Conservation (phyloP, 1,140 invertebrate genomes). For the Pantala flavescens region DNA sequence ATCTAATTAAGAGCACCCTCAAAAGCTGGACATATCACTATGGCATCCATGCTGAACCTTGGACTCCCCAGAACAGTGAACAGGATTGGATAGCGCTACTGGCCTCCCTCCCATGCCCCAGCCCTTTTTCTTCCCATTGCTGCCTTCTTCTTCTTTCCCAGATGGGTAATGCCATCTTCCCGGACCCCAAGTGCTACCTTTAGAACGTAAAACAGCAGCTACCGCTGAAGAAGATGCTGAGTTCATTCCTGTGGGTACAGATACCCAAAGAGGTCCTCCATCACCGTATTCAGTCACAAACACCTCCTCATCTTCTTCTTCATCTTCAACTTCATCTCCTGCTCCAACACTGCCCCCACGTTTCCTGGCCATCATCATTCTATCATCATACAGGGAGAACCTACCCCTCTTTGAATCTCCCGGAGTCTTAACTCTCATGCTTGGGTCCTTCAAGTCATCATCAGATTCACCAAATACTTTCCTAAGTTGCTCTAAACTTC, state of each 20-base stretch:
- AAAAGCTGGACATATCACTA: conserved; percentile 5
- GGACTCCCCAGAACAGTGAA: not conserved
- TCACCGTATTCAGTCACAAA: not conserved
- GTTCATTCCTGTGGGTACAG: not conserved
- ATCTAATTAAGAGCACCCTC: conserved; percentile 1
- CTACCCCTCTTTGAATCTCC: conserved; percentile 30
- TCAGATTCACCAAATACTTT: conserved; percentile 14
- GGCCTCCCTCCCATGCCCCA: not conserved
- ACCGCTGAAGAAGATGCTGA: not conserved
- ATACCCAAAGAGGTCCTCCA: not conserved
- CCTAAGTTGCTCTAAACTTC: conserved; percentile 15
- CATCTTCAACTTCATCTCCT: not conserved
- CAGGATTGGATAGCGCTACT: not conserved
- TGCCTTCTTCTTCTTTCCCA: not conserved
- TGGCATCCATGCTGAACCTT: not conserved
- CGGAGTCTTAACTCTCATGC: conserved; percentile 32
- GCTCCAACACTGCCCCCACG: not conserved
- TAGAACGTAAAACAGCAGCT: not conserved
- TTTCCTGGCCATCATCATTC: conserved; percentile 29
- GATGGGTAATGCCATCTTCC: not conserved
- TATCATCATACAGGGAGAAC: conserved; percentile 36
- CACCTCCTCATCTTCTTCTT: not conserved
- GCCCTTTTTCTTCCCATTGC: not conserved
- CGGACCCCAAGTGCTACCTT: not conserved
- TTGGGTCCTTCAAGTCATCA: conserved; percentile 27